Conservation (phyloP, 2,888 invertebrate genomes). For the Cryptophagus acutangulus region DNA sequence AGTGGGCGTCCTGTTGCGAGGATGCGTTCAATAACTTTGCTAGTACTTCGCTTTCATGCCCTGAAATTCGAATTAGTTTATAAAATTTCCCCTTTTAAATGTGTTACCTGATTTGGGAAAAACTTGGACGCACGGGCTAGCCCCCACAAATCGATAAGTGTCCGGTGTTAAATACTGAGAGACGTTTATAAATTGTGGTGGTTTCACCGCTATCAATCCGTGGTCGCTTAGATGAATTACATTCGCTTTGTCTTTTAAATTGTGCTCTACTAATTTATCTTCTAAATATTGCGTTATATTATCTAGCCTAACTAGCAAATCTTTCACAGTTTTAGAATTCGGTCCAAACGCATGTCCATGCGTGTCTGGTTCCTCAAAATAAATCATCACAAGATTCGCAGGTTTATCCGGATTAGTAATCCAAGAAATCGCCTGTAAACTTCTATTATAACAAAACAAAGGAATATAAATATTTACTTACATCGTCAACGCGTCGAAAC, state of each 20-base stretch:
- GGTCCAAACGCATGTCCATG: conserved; percentile 60
- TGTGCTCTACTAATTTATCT: conserved; percentile 49
- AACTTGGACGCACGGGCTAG: conserved; percentile 57
- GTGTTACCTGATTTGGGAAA: conserved; percentile 53
- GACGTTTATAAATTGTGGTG: conserved; percentile 54
- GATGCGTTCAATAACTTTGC: conserved; percentile 48
- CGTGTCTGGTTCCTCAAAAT: conserved; percentile 67
- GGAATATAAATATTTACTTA: conserved; percentile 28
- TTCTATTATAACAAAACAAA: conserved; percentile 1
- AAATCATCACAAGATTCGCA: conserved; percentile 64
- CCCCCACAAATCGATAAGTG: conserved; percentile 51
- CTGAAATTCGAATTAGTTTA: conserved; percentile 36
- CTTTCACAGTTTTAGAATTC: conserved; percentile 42
- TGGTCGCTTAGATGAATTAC: conserved; percentile 69
- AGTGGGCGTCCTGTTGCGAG: conserved; percentile 45
- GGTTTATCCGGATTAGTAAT: conserved; percentile 54
- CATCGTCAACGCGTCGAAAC: conserved; percentile 54
- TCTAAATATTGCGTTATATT: conserved; percentile 55
- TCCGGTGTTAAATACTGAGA: conserved; percentile 50
- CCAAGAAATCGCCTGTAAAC: conserved; percentile 54
- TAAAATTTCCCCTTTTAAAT: neutral
- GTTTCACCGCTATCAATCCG: conserved; percentile 59
- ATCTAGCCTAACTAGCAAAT: conserved; percentile 50
- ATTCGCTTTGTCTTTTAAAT: conserved; percentile 54
- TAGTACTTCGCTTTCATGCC: conserved; percentile 50